Evolutionary conservation across 2,797 vertebrate species (phyloP).

Genomic region (Betta splendens): DNA sequence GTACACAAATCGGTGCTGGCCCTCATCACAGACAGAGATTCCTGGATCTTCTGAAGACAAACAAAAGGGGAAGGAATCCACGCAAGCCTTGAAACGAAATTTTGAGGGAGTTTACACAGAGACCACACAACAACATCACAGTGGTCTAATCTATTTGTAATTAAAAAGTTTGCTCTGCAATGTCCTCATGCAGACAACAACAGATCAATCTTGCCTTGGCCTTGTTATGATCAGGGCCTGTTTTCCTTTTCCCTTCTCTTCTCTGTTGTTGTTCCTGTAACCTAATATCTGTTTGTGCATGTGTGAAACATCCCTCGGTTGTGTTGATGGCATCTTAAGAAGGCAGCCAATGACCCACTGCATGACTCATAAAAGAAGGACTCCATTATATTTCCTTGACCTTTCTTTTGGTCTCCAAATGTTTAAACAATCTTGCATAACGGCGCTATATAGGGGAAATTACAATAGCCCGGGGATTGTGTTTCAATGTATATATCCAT

Average conservation of each 20-base stretch:
- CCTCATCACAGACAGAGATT: conserved; percentile 62
- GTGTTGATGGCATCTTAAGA: conserved; percentile 62
- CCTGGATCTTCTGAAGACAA: conserved; percentile 74
- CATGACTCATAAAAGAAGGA: conserved; percentile 51
- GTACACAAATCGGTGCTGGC: conserved; percentile 67
- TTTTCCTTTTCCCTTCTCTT: conserved; percentile 50
- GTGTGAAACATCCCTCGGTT: conserved; percentile 60
- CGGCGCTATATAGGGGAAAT: conserved; percentile 20
- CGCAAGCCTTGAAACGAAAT: conserved; percentile 77
- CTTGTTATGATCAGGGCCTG: conserved; percentile 67
- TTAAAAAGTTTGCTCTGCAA: conserved; percentile 71
- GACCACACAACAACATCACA: conserved; percentile 84
- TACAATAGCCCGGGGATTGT: conserved; percentile 27
- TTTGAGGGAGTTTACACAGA: conserved; percentile 76
- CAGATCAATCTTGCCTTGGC: conserved; percentile 66
- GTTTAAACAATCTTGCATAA: conserved; percentile 45
- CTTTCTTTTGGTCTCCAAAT: conserved; percentile 24
- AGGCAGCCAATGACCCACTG: conserved; percentile 55
- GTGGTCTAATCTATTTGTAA: conserved; percentile 79
- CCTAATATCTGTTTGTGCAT: conserved; percentile 64
- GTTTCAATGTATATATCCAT: conserved; percentile 32
- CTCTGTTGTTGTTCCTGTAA: conserved; percentile 73
- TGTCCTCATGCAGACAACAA: conserved; percentile 74
- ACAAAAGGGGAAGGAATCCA: conserved; percentile 76
- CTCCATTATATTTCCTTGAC: conserved; percentile 50